Evolutionary conservation across 2,113 vertebrate species (phyloP).

Genomic region (Scalopus aquaticus): DNA sequence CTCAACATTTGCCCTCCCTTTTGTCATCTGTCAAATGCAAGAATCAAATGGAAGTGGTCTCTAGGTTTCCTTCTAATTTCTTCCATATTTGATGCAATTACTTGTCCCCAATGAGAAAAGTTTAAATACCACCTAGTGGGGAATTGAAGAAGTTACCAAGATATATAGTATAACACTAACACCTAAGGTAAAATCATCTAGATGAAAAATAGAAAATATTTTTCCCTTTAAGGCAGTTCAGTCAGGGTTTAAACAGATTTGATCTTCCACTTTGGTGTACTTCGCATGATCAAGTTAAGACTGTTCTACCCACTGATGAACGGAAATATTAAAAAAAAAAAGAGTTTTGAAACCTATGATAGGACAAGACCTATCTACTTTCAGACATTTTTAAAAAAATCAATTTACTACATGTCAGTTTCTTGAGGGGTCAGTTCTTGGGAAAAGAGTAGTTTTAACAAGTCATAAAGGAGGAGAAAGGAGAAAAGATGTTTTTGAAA

Average conservation of each 20-base stretch:
- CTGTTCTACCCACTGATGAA: background rate
- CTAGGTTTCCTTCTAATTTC: background rate
- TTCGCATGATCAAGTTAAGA: background rate
- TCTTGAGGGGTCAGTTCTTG: no score
- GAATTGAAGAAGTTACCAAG: background rate
- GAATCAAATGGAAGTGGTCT: background rate
- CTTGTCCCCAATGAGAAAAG: background rate
- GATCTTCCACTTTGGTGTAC: background rate
- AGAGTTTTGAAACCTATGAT: background rate
- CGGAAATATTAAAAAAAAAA: background rate
- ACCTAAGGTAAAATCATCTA: constrained; percentile 25
- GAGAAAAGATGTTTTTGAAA: background rate
- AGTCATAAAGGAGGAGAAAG: no score
- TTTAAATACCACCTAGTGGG: background rate
- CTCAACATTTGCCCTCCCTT: background rate
- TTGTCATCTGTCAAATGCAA: constrained; percentile 16
- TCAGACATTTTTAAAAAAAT: background rate
- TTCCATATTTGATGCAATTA: background rate
- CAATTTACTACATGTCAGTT: no score
- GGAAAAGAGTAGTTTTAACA: no score
- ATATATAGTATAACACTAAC: background rate
- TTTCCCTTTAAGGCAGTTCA: background rate
- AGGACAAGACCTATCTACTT: background rate
- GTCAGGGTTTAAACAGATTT: background rate
- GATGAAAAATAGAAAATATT: constrained; percentile 20